Percentiles rank a stretch among this genome's conserved stretches.
These are phyloP conservation scores for Ornithoptera priamus DNA, from an alignment of 2,888 invertebrate genomes.

Conservation along the genomic window DNA sequence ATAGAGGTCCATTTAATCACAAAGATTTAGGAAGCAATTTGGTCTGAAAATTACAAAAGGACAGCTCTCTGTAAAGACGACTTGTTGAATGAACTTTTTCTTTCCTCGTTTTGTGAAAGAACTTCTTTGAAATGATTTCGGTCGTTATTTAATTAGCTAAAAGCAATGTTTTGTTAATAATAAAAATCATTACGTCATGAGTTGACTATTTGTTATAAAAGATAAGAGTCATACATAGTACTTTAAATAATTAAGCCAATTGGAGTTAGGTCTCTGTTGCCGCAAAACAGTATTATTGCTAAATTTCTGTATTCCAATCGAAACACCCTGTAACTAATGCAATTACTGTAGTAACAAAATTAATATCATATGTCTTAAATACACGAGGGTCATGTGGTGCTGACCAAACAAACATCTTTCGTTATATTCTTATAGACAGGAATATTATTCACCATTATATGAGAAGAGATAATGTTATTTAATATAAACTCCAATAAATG, in stretches of 20 bases:
- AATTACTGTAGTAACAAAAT: no score
- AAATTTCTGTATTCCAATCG: no score
- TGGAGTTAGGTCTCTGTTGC: no score
- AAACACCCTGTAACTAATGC: no score
- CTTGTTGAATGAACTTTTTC: slow-evolving; percentile 13
- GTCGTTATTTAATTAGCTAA: background rate
- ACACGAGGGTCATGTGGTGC: no score
- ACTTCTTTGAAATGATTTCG: background rate
- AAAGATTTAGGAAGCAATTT: slow-evolving; percentile 1
- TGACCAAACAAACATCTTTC: no score
- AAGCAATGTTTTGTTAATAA: background rate
- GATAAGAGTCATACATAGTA: background rate
- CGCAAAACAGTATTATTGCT: no score
- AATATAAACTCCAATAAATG: background rate
- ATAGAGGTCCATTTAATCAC: slow-evolving; percentile 3
- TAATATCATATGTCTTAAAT: no score
- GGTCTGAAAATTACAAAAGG: slow-evolving; percentile 5
- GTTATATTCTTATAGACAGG: no score
- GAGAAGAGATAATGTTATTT: background rate
- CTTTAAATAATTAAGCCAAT: background rate
- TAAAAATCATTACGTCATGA: background rate
- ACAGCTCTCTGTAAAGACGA: slow-evolving; percentile 5
- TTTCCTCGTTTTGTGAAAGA: slow-evolving; percentile 3
- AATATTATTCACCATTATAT: no score
- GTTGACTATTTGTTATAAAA: background rate